These are phyloP conservation scores for Agrenia bidenticulata DNA, from an alignment of 2,888 invertebrate species.

Conservation along the genomic window DNA sequence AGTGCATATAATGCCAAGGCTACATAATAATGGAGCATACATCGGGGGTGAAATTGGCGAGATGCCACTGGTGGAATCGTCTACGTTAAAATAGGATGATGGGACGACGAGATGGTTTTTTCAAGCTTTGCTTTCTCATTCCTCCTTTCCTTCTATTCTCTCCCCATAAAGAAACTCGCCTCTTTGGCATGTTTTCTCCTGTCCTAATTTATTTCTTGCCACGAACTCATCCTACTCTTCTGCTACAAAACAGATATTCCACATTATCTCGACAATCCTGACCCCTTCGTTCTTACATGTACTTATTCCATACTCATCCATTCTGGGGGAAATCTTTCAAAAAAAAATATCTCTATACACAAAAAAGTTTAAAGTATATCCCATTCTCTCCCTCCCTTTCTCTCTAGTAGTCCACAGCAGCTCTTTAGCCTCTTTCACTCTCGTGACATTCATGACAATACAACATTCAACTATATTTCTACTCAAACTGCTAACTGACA, in stretches of 20 bases:
- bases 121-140: conserved; percentile 14
- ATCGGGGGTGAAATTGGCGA: conserved; percentile 10
- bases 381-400: not conserved
- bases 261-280: conserved; percentile 3
- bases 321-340: not conserved
- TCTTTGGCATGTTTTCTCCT: conserved; percentile 19
- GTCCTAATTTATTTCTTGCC: conserved; percentile 21
- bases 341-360: not conserved
- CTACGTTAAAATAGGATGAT: conserved; percentile 14
- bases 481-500: not conserved
- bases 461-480: not conserved
- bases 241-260: conserved; percentile 1
- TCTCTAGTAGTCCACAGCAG: not conserved
- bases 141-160: conserved; percentile 3
- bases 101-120: conserved; percentile 9
- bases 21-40: not conserved
- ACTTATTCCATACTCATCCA: not conserved
- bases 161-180: conserved; percentile 3
- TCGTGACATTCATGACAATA: conserved; percentile 10
- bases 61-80: conserved; percentile 9
- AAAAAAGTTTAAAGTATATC: not conserved
- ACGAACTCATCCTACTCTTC: not conserved
- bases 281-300: not conserved
- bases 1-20: not conserved
- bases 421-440: conserved; percentile 8